These are phyloP conservation scores for Urophycis tenuis DNA, from an alignment of 2,797 vertebrate genomes.

Conservation along the genomic window DNA sequence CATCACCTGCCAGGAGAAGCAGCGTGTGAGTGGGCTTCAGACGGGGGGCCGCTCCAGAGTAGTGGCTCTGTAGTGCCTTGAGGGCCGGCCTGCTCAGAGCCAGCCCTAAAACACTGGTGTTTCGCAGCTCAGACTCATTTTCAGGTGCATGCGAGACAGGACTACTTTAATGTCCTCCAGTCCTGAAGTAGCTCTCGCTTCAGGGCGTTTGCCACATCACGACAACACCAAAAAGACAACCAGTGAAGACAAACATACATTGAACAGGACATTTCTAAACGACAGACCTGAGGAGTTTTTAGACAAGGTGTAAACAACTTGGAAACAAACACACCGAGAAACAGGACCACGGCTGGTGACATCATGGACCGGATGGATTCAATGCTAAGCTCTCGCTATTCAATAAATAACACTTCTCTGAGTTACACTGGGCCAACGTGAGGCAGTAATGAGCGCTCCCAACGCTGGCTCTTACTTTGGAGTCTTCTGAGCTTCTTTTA, in stretches of 20 bases:
- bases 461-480: slow-evolving; percentile 64
- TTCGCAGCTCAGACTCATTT: not conserved
- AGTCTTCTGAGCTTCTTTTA: slow-evolving; percentile 71
- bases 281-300: not conserved
- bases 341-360: not conserved
- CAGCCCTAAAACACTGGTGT: not conserved
- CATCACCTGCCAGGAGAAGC: slow-evolving; percentile 71
- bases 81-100: not conserved
- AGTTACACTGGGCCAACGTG: not conserved
- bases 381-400: not conserved
- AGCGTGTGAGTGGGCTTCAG: not conserved
- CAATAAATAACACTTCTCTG: not conserved
- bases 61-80: not conserved
- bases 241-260: not conserved
- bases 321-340: not conserved
- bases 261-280: no score
- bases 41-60: no score
- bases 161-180: no score
- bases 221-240: not conserved
- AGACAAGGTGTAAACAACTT: not conserved
- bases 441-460: not conserved
- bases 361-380: not conserved
- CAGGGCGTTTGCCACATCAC: not conserved
- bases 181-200: no score
- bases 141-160: not conserved